Conservation (phyloP, 1,140 invertebrate species). For the Adoxophyes honmai region DNA sequence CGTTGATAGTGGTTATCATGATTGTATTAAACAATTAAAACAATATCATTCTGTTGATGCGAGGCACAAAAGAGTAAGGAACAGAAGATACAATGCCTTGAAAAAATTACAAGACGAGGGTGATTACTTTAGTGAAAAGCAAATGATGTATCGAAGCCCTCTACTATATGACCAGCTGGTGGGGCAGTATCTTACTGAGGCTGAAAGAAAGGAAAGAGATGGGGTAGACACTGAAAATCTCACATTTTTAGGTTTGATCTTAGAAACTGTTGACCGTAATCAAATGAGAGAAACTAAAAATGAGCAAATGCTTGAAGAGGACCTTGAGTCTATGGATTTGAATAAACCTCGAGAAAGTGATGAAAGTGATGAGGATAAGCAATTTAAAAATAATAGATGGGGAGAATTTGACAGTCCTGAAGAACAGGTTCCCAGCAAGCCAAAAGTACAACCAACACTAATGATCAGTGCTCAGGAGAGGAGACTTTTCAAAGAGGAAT, state of each 20-base stretch:
- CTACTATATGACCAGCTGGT: constrained; percentile 92
- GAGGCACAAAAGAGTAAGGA: constrained; percentile 82
- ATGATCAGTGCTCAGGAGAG: constrained; percentile 79
- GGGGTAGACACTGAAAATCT: constrained; percentile 78
- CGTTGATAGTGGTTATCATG: constrained; percentile 80
- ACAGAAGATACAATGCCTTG: constrained; percentile 90
- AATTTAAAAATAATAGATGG: constrained; percentile 52
- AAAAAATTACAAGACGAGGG: constrained; percentile 84
- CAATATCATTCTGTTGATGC: constrained; percentile 75
- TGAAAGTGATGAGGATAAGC: constrained; percentile 33
- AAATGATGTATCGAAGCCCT: constrained; percentile 95
- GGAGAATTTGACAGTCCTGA: constrained; percentile 73
- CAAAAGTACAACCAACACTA: constrained; percentile 35
- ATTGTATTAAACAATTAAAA: constrained; percentile 78
- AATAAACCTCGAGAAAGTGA: constrained; percentile 33
- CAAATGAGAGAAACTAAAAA: constrained; percentile 80
- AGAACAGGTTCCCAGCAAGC: constrained; percentile 37
- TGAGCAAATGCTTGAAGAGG: constrained; percentile 78
- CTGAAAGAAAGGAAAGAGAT: constrained; percentile 84
- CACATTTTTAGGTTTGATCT: constrained; percentile 82
- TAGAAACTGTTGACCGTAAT: constrained; percentile 83
- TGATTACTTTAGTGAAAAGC: constrained; percentile 92
- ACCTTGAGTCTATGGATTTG: constrained; percentile 33
- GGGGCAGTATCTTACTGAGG: constrained; percentile 88
- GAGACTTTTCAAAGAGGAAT: constrained; percentile 87